A percentile compares a stretch with the other conserved stretches of the same genome.
phyloP scores from a whole-genome alignment of 2,888 invertebrate species.

The Pasiphila rectangulata region DNA sequence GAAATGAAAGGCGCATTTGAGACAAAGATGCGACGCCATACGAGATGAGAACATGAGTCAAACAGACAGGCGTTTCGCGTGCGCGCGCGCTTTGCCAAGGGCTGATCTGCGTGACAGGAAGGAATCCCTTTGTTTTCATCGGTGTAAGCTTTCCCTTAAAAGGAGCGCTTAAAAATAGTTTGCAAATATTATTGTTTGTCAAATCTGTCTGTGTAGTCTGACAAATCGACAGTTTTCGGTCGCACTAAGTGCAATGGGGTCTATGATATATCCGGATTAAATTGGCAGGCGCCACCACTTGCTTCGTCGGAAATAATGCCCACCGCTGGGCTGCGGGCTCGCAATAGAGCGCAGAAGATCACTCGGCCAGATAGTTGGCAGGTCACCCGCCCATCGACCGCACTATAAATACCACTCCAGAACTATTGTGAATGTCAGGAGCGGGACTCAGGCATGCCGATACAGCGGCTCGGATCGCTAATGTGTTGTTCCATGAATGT shows the following conservation, averaged over 20 bases:
- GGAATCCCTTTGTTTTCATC: slow-evolving; percentile 15
- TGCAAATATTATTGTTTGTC: neutral
- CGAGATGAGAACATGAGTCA: slow-evolving; percentile 11
- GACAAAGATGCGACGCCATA: slow-evolving; percentile 17
- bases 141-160: neutral
- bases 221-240: too few relatives aligned
- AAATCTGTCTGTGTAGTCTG: too few relatives aligned
- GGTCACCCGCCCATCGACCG: slow-evolving; percentile 47
- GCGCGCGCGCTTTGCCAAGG: slow-evolving; percentile 8
- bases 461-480: neutral
- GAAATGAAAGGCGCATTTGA: slow-evolving; percentile 16
- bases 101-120: neutral
- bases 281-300: too few relatives aligned
- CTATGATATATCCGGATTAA: too few relatives aligned
- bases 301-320: too few relatives aligned
- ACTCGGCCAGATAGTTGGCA: slow-evolving; percentile 74
- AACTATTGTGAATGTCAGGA: slow-evolving; percentile 2
- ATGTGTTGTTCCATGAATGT: too few relatives aligned
- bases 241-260: too few relatives aligned
- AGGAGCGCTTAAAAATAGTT: neutral
- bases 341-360: slow-evolving; percentile 66
- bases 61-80: slow-evolving; percentile 7
- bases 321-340: too few relatives aligned
- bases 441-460: neutral
- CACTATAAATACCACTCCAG: slow-evolving; percentile 14